These are phyloP conservation scores for Perca fluviatilis DNA, from an alignment of 2,113 vertebrate species.

Conservation along the genomic window DNA sequence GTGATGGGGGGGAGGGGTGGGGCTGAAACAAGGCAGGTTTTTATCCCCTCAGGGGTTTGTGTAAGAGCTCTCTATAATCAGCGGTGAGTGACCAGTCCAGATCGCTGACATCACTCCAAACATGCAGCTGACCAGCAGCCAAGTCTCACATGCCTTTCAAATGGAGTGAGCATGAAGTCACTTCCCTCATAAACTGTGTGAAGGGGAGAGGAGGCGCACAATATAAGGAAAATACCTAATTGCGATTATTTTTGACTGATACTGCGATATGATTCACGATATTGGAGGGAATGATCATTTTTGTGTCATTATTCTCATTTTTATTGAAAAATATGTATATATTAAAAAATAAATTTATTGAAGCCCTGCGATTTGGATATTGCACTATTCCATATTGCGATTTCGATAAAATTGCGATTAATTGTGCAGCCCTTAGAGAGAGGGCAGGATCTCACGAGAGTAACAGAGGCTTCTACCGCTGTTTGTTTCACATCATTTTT, in stretches of 20 bases:
- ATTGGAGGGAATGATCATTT: too few species aligned
- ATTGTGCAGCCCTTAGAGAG: not conserved
- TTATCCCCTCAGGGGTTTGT: slow-evolving; percentile 52
- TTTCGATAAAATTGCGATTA: too few species aligned
- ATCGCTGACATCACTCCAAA: slow-evolving; percentile 77
- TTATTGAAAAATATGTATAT: too few species aligned
- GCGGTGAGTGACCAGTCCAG: slow-evolving; percentile 48
- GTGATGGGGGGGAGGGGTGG: not conserved
- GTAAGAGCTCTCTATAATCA: slow-evolving; percentile 45
- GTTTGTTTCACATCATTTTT: slow-evolving; percentile 25
- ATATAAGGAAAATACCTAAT: too few species aligned
- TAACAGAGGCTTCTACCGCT: slow-evolving; percentile 3
- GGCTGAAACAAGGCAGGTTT: slow-evolving; percentile 42
- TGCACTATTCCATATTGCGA: too few species aligned
- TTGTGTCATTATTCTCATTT: too few species aligned
- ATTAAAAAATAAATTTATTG: too few species aligned
- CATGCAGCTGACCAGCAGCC: slow-evolving; percentile 61
- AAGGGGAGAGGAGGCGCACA: not conserved
- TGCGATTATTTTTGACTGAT: too few species aligned
- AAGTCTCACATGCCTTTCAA: slow-evolving; percentile 72
- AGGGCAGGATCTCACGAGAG: not conserved
- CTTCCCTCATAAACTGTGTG: slow-evolving; percentile 76
- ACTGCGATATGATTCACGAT: too few species aligned
- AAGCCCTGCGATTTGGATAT: too few species aligned
- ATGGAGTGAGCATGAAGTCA: slow-evolving; percentile 80